Conservation (phyloP, 2,888 invertebrate genomes). For the Sinelater perroti region DNA sequence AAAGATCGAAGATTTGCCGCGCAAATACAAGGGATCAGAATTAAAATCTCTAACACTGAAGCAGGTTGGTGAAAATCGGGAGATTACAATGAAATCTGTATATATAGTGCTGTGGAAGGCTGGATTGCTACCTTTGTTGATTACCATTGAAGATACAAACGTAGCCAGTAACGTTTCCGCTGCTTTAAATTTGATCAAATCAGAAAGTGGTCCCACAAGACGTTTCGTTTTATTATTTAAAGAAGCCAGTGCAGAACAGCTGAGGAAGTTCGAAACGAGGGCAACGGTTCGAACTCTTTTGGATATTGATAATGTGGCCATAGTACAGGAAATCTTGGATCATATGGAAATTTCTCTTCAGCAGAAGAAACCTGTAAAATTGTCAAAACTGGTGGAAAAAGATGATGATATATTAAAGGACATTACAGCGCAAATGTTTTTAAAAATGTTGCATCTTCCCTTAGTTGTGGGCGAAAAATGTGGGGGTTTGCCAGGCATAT, state of each 20-base stretch:
- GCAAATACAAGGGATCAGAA: background rate
- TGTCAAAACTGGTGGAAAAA: background rate
- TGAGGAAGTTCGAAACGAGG: background rate
- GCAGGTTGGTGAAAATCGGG: background rate
- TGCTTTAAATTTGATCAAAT: background rate
- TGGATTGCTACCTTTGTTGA: background rate
- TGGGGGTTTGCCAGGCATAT: background rate
- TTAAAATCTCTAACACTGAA: background rate
- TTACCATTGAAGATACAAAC: background rate
- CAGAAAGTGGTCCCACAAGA: background rate
- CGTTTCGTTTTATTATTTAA: background rate
- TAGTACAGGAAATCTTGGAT: background rate
- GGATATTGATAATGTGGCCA: background rate
- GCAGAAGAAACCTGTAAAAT: background rate
- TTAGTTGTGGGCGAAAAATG: background rate
- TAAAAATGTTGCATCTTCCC: background rate
- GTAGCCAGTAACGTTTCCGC: background rate
- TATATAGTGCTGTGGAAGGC: background rate
- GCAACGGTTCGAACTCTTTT: background rate
- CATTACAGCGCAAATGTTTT: background rate
- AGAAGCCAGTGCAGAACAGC: background rate
- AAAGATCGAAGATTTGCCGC: background rate
- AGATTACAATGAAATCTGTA: background rate
- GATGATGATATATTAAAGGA: background rate
- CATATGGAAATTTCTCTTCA: constrained; percentile 1